Percentiles rank a stretch among this genome's conserved stretches.
These are phyloP conservation scores for Stegana nigrithorax DNA, from an alignment of 2,888 invertebrate species.

Conservation along the genomic window DNA sequence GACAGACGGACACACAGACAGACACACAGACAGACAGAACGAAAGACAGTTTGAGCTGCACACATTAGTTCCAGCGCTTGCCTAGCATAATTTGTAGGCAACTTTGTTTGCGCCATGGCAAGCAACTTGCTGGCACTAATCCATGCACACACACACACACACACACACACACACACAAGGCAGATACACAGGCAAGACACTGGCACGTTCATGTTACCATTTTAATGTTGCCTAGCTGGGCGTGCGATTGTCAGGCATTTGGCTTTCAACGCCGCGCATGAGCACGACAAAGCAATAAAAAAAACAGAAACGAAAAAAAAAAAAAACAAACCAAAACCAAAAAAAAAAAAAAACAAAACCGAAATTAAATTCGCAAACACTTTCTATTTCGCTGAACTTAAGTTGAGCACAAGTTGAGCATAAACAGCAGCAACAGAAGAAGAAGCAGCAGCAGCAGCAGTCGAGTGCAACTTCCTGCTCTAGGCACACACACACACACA, in stretches of 20 bases:
- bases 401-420: too few relatives aligned
- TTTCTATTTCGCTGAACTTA: conserved; percentile 52
- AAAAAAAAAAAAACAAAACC: neutral
- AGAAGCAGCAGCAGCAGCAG: neutral
- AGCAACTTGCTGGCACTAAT: neutral
- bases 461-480: too few relatives aligned
- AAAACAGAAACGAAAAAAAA: neutral
- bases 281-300: too few relatives aligned
- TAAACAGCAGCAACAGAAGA: too few relatives aligned
- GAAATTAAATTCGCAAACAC: conserved; percentile 35
- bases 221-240: too few relatives aligned
- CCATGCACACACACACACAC: conserved; percentile 12
- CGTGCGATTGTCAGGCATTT: neutral
- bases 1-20: conserved; percentile 25
- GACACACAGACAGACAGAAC: conserved; percentile 24
- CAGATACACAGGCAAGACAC: too few relatives aligned
- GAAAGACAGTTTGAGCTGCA: conserved; percentile 19
- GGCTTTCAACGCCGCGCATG: neutral
- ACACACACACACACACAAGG: conserved; percentile 14
- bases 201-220: too few relatives aligned
- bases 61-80: conserved; percentile 59
- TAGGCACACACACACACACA: neutral
- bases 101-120: too few relatives aligned
- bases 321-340: neutral
- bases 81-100: conserved; percentile 51